phyloP scores from a whole-genome alignment of 1,140 invertebrate genomes.

The Aphis craccivora region DNA sequence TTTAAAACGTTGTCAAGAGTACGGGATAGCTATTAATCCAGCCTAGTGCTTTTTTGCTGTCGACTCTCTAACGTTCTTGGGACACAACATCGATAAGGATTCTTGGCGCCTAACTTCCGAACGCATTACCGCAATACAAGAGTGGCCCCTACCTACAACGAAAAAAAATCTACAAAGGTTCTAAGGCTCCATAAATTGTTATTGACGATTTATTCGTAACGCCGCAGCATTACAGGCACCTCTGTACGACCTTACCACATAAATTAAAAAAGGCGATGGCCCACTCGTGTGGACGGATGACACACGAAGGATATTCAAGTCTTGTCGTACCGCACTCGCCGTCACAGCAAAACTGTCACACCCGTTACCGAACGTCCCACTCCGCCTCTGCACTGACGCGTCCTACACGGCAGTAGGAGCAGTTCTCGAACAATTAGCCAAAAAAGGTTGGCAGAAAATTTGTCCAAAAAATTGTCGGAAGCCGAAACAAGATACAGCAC shows the following conservation, averaged over 20 bases:
- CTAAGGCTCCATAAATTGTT: slow-evolving; percentile 63
- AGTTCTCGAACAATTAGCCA: slow-evolving; percentile 61
- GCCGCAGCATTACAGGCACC: slow-evolving; percentile 61
- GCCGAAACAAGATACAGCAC: slow-evolving; percentile 59
- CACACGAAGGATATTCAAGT: slow-evolving; percentile 59
- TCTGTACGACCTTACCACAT: slow-evolving; percentile 60
- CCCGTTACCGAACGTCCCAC: slow-evolving; percentile 53
- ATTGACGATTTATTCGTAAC: slow-evolving; percentile 61
- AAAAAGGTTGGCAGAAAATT: slow-evolving; percentile 55
- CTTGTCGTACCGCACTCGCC: slow-evolving; percentile 60
- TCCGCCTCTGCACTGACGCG: slow-evolving; percentile 61
- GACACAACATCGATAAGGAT: slow-evolving; percentile 61
- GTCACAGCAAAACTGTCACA: slow-evolving; percentile 59
- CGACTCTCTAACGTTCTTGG: slow-evolving; percentile 62
- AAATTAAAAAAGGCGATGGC: slow-evolving; percentile 39
- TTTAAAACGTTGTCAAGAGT: slow-evolving; percentile 61
- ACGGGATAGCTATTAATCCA: slow-evolving; percentile 62
- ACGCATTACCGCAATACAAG: slow-evolving; percentile 59
- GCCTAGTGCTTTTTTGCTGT: slow-evolving; percentile 62
- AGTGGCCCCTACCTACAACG: background rate
- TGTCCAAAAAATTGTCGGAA: slow-evolving; percentile 61
- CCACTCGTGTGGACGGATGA: slow-evolving; percentile 52
- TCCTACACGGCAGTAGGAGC: slow-evolving; percentile 59
- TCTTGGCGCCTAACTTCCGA: slow-evolving; percentile 62
- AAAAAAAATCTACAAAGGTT: slow-evolving; percentile 60